These are phyloP conservation scores for Yoshiicerus persimilis DNA, from an alignment of 1,140 invertebrate species.

Conservation along the genomic window DNA sequence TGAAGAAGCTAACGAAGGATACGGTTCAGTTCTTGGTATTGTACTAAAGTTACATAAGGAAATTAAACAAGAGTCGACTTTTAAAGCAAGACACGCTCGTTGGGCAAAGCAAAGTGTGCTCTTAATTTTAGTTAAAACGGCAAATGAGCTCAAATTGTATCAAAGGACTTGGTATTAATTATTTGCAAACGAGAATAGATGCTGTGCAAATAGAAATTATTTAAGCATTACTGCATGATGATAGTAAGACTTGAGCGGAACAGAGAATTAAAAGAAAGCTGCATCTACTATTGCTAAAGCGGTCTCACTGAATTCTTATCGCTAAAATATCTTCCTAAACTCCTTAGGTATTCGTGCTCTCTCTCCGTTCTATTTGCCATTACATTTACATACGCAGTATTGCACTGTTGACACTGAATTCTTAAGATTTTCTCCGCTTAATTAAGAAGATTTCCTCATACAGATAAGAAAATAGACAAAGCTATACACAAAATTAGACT, in stretches of 20 bases:
- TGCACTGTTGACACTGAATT: too few species aligned
- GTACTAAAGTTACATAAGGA: not conserved
- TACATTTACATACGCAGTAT: too few species aligned
- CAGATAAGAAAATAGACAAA: too few species aligned
- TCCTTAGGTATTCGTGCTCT: too few species aligned
- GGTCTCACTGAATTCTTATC: not conserved
- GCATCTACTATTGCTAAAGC: not conserved
- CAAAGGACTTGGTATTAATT: not conserved
- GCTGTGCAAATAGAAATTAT: not conserved
- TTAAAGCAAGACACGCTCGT: not conserved
- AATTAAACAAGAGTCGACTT: not conserved
- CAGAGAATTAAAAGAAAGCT: not conserved
- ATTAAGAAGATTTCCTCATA: too few species aligned
- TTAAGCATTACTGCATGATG: not conserved
- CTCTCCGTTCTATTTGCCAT: too few species aligned
- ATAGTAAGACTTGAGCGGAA: not conserved
- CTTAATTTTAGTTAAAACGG: not conserved
- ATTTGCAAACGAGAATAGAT: not conserved
- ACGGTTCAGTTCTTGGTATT: not conserved
- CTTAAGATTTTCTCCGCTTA: too few species aligned
- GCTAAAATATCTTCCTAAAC: not conserved
- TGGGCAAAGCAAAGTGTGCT: not conserved
- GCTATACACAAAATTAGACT: too few species aligned
- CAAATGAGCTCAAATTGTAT: slow-evolving; percentile 2
- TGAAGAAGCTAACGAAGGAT: not conserved